phyloP scores from a whole-genome alignment of 2,888 invertebrate species.

The Macrophya annulata region DNA sequence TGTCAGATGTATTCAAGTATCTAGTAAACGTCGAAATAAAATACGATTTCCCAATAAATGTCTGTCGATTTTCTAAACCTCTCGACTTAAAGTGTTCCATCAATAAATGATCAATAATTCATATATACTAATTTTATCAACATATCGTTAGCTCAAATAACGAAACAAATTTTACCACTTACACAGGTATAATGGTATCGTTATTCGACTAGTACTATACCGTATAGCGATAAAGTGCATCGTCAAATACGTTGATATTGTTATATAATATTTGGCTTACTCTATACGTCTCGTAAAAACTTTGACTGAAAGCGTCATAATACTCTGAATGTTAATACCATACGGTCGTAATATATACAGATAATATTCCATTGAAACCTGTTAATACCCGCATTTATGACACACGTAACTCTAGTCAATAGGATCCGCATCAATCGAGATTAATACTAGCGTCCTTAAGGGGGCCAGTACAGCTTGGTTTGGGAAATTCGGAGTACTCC shows the following conservation, averaged over 20 bases:
- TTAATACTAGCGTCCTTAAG: not conserved
- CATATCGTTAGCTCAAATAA: slow-evolving; percentile 7
- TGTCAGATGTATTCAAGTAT: slow-evolving; percentile 36
- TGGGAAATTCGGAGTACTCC: too few relatives aligned
- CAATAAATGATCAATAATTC: not conserved
- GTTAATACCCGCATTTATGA: slow-evolving; percentile 33
- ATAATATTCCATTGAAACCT: slow-evolving; percentile 22
- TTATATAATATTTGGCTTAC: slow-evolving; percentile 23
- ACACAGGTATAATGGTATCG: not conserved
- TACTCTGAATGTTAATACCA: slow-evolving; percentile 33
- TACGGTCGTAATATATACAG: slow-evolving; percentile 21
- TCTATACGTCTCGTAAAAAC: slow-evolving; percentile 23
- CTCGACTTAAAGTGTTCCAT: not conserved
- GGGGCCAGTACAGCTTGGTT: too few relatives aligned
- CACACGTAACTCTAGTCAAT: slow-evolving; percentile 13
- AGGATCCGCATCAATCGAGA: slow-evolving; percentile 9
- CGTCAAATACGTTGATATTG: slow-evolving; percentile 33
- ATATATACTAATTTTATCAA: not conserved
- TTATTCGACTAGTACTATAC: not conserved
- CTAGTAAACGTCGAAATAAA: not conserved
- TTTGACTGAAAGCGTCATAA: slow-evolving; percentile 46
- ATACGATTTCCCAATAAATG: not conserved
- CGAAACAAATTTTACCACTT: not conserved
- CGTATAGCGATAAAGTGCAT: slow-evolving; percentile 2
- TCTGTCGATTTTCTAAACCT: not conserved